Evolutionary conservation across 2,113 vertebrate genomes (phyloP).

Genomic region (Pristiophorus japonicus): DNA sequence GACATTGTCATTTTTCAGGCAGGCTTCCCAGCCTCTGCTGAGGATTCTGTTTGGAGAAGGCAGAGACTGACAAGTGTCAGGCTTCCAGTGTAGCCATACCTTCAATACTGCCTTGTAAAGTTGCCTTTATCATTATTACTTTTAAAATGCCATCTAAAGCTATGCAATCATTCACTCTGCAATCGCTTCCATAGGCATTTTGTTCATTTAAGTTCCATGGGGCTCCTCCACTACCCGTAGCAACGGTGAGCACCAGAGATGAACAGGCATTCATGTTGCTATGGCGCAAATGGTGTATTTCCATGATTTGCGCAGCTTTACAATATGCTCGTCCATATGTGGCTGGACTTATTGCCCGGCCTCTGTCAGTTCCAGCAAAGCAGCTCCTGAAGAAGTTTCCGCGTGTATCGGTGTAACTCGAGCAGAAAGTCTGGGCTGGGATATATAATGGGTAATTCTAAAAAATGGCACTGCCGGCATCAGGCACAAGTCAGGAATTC

Average conservation of each 20-base stretch:
- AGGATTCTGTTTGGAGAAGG: neutral
- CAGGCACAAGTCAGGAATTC: neutral
- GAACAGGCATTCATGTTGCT: too few species aligned
- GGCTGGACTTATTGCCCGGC: neutral
- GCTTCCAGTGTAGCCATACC: neutral
- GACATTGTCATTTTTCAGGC: neutral
- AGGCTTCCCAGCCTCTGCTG: neutral
- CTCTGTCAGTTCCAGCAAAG: neutral
- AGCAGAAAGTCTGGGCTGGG: neutral
- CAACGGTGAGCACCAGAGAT: too few species aligned
- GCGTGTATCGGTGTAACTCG: neutral
- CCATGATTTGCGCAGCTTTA: neutral
- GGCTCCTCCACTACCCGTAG: neutral
- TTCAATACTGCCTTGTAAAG: neutral
- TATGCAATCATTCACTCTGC: neutral
- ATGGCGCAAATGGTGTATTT: neutral
- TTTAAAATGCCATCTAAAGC: neutral
- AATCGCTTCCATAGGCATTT: neutral
- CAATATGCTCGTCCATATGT: neutral
- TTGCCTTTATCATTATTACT: neutral
- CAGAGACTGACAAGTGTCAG: neutral
- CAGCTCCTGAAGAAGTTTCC: neutral
- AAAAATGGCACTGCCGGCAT: neutral
- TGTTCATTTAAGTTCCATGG: neutral
- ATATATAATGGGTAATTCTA: neutral